Conservation (phyloP, 2,888 invertebrate species). For the Omphaloscelis lunosa region DNA sequence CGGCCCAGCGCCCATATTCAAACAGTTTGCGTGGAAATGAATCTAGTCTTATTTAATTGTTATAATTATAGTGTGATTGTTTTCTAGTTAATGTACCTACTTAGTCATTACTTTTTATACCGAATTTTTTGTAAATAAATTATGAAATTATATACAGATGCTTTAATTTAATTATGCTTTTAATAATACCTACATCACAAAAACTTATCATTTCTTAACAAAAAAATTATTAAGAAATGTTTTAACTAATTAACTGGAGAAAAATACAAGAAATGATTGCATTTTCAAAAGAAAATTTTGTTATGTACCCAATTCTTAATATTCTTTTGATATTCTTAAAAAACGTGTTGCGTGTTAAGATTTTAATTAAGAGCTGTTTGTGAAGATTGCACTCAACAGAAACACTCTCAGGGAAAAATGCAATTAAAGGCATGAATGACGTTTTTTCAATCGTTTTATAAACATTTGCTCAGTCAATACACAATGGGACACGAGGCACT, state of each 20-base stretch:
- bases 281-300: background rate
- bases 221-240: background rate
- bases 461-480: conserved; percentile 5
- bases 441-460: background rate
- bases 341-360: background rate
- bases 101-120: conserved; percentile 70
- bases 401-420: conserved; percentile 5
- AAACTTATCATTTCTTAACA: too few relatives aligned
- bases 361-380: conserved; percentile 4
- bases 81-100: conserved; percentile 60
- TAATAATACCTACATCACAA: too few relatives aligned
- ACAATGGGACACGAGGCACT: background rate
- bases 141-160: conserved; percentile 42
- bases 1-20: conserved; percentile 75
- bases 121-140: conserved; percentile 76
- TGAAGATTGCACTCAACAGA: background rate
- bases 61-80: conserved; percentile 69
- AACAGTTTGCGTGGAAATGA: conserved; percentile 86
- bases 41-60: conserved; percentile 71
- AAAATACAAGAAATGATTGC: background rate
- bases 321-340: background rate
- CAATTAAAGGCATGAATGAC: conserved; percentile 10
- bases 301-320: too few relatives aligned
- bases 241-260: background rate
- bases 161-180: conserved; percentile 23